A percentile compares a stretch with the other conserved stretches of the same genome.
These are phyloP conservation scores for Drosophila eugracilis DNA, from an alignment of 1,140 invertebrate species.

Conservation along the genomic window DNA sequence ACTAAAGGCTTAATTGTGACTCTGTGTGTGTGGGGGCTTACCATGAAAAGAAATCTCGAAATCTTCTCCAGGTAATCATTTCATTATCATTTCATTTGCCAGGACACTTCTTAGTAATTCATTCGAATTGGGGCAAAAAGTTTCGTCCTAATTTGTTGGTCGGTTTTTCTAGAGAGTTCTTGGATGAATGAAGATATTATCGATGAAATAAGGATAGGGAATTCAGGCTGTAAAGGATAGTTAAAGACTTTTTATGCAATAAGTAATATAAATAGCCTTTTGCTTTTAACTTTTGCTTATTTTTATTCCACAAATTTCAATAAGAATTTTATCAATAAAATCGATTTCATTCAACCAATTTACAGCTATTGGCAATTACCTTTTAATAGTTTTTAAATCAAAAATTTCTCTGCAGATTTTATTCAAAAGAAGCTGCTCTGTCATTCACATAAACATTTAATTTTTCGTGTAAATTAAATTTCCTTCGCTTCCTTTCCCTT, in stretches of 20 bases:
- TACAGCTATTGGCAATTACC: neutral
- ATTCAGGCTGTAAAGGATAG: no score
- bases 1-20: conserved; percentile 40
- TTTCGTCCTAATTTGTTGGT: conserved; percentile 8
- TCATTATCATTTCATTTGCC: conserved; percentile 34
- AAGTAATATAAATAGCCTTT: no score
- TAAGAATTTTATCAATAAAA: no score
- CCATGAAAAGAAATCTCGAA: conserved; percentile 37
- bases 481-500: conserved; percentile 14
- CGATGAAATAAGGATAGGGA: neutral
- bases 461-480: conserved; percentile 17
- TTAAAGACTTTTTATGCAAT: no score
- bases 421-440: neutral
- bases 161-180: conserved; percentile 10
- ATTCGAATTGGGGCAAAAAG: conserved; percentile 18
- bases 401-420: neutral
- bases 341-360: neutral
- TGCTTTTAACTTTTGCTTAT: no score
- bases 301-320: no score
- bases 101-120: conserved; percentile 25
- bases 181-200: neutral
- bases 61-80: conserved; percentile 35
- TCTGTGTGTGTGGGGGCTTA: conserved; percentile 1
- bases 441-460: conserved; percentile 8
- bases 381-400: neutral